Evolutionary conservation across 2,888 invertebrate species (phyloP), one percentile per base, ranked within the genome.

Genomic region (Acanthosoma haemorrhoidale): DNA sequence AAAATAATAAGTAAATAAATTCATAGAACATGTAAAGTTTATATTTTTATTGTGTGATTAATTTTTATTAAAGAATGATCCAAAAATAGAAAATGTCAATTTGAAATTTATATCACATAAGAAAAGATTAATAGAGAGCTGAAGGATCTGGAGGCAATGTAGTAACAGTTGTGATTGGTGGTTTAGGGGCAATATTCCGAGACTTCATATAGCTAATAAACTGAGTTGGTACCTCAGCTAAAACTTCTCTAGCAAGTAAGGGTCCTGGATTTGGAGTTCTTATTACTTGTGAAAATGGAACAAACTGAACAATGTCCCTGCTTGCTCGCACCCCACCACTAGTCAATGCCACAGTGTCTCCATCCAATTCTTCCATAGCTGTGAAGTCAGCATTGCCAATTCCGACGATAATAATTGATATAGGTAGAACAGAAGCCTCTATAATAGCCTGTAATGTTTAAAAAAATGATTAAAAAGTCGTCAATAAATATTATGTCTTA

Each of bases 371-470:
- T 74, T 85, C 84, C 86, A 86, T 86, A 13, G 84, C 84, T 66
- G 79, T 79, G 78, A 86, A 86, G 75, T 85, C 84, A 39, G 84
- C 85, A 75, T 82, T 80, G 25, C 86, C 86, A 58, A 86, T 84
- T n/a, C 86, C 86, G 41, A 86, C 81, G 70, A 86, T 86, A 71
- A 86, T 86, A 67, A 86, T 84, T 1, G 85, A 85, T 77, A 86
- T 78, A 0, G 86, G 86, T 29, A 85, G 78, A n/a, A 75, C 75
- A 6, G 85, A 83, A 4, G 85, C 84, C 78, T 82, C 76, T 18
- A 80, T 78, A 34, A 82, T 76, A 72, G 83, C 83, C 82, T 78
- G 73, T 41, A 75, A 74, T 69, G 1, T 21, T 51, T 41, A n/a
- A n/a, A n/a, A n/a, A n/a, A n/a, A n/a, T n/a, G n/a, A n/a, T n/a